These are phyloP conservation scores for Mesocricetus auratus DNA, from an alignment of 2,113 vertebrate species.

Conservation along the genomic window DNA sequence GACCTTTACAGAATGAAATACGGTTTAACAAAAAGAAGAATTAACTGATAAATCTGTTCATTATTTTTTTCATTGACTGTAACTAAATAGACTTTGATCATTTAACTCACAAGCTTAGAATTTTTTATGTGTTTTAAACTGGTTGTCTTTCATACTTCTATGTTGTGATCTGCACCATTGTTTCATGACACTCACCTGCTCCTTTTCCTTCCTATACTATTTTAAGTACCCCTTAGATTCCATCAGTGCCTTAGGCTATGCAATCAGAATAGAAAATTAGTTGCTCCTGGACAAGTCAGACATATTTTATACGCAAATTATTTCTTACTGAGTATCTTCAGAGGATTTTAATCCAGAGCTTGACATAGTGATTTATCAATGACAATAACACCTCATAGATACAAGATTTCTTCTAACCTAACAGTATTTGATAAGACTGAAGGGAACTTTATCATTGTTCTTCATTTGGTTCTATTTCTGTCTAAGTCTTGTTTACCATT, in stretches of 20 bases:
- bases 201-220: not conserved
- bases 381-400: constrained; percentile 52
- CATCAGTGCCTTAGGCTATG: constrained; percentile 66
- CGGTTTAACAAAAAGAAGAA: not conserved
- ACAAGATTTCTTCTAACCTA: not conserved
- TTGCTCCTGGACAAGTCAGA: constrained; percentile 67
- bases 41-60: not conserved
- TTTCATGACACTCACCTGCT: not conserved
- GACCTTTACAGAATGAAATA: not conserved
- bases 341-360: constrained; percentile 60
- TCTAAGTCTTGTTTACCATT: not conserved
- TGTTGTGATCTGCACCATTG: not conserved
- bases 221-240: constrained; percentile 46
- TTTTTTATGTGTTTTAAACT: not conserved
- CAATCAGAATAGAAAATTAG: constrained; percentile 72
- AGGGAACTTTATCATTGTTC: not conserved
- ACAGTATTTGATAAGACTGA: not conserved
- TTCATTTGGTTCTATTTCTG: not conserved
- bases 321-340: constrained; percentile 54
- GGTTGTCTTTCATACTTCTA: not conserved
- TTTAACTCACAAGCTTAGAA: not conserved
- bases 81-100: not conserved
- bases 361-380: constrained; percentile 63
- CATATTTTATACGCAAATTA: constrained; percentile 74
- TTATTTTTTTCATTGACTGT: not conserved